Percentiles rank a stretch among this genome's conserved stretches.
phyloP scores from a whole-genome alignment of 1,140 invertebrate genomes.

The Drosophila novamexicana region DNA sequence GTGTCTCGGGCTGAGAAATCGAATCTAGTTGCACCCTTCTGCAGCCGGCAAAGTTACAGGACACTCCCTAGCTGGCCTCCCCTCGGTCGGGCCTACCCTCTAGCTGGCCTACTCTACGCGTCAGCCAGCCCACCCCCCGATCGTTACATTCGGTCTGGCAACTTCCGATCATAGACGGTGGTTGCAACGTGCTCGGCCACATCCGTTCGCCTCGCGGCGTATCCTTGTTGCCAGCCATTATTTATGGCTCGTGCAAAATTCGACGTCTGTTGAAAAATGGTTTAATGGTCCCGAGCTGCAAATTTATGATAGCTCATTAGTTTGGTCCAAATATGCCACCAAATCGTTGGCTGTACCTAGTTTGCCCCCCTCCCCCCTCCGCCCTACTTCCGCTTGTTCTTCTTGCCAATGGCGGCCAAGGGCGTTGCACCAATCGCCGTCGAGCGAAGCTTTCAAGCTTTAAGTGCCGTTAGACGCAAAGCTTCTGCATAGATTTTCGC shows the following conservation, averaged over 20 bases:
- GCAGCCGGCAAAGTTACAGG: conserved; percentile 44
- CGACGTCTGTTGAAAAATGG: conserved; percentile 76
- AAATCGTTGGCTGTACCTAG: conserved; percentile 13
- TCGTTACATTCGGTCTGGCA: conserved; percentile 57
- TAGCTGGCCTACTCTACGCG: conserved; percentile 1
- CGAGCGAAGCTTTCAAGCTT: conserved; percentile 10
- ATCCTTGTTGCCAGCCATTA: conserved; percentile 59
- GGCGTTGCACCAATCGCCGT: conserved; percentile 11
- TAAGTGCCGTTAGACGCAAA: conserved; percentile 1
- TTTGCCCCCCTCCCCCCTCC: not conserved
- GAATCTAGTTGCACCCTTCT: conserved; percentile 45
- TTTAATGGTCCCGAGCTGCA: conserved; percentile 63
- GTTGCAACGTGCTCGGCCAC: conserved; percentile 65
- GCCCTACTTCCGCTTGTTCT: too few species aligned
- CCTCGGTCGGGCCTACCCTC: not conserved
- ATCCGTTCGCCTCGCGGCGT: conserved; percentile 30
- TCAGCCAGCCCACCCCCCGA: not conserved
- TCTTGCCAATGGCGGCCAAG: not conserved
- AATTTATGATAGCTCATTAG: conserved; percentile 78
- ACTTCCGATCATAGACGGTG: conserved; percentile 57
- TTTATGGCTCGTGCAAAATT: conserved; percentile 81
- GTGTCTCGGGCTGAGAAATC: conserved; percentile 19
- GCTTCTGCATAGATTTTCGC: not conserved
- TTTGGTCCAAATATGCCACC: conserved; percentile 54
- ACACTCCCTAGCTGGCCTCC: conserved; percentile 45